phyloP scores from a whole-genome alignment of 2,888 invertebrate species.

The Amphimallon solstitiale region DNA sequence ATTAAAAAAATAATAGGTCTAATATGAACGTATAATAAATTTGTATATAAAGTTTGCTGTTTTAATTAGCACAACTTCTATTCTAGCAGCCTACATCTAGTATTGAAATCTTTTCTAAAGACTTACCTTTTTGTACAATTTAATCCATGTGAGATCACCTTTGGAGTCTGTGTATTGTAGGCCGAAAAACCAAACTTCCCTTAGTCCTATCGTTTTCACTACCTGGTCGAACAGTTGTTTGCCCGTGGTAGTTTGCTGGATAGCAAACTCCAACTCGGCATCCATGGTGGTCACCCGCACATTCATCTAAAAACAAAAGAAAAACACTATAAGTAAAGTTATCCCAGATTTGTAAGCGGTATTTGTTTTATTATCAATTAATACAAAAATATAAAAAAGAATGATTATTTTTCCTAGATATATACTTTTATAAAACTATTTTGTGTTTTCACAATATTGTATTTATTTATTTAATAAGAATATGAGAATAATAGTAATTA shows the following conservation, averaged over 20 bases:
- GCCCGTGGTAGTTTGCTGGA: slow-evolving; percentile 99
- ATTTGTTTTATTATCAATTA: no score
- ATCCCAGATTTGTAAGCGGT: no score
- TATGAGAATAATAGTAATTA: no score
- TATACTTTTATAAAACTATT: no score
- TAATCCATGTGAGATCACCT: slow-evolving; percentile 98
- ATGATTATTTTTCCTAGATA: no score
- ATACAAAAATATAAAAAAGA: no score
- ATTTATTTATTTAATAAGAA: no score
- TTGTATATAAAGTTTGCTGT: no score
- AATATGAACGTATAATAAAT: no score
- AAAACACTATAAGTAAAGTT: slow-evolving; percentile 36
- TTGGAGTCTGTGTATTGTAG: slow-evolving; percentile 99
- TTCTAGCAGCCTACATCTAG: slow-evolving; percentile 1
- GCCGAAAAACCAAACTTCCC: slow-evolving; percentile 99
- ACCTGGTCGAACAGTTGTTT: slow-evolving; percentile 99
- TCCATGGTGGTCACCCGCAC: slow-evolving; percentile 99
- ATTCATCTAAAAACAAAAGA: slow-evolving; percentile 81
- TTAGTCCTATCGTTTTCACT: slow-evolving; percentile 98
- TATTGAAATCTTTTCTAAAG: neutral
- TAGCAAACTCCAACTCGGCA: slow-evolving; percentile 99
- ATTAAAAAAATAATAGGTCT: no score
- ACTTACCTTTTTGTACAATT: slow-evolving; percentile 98
- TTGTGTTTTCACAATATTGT: no score
- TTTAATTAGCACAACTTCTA: neutral